phyloP scores from a whole-genome alignment of 2,888 invertebrate species.

The Tineola bisselliella region DNA sequence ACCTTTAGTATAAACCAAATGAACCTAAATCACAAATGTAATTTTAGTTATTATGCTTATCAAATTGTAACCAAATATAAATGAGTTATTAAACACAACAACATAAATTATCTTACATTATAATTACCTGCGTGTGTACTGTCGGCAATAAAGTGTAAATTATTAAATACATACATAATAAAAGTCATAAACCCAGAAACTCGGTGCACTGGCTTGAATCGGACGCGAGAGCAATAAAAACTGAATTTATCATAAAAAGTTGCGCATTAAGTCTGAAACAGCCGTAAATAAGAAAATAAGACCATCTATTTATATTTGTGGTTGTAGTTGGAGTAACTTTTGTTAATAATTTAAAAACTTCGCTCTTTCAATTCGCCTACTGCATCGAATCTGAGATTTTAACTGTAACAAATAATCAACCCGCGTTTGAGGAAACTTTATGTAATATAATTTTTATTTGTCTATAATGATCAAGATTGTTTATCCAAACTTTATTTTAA shows the following conservation, averaged over 20 bases:
- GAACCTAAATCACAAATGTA: no score
- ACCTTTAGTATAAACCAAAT: no score
- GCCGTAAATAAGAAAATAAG: constrained; percentile 60
- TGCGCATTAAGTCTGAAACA: constrained; percentile 55
- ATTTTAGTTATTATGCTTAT: not conserved
- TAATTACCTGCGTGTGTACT: constrained; percentile 1
- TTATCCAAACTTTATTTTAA: constrained; percentile 16
- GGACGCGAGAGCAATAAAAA: constrained; percentile 42
- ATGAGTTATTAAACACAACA: constrained; percentile 7
- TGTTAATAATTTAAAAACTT: constrained; percentile 27
- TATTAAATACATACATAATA: constrained; percentile 10
- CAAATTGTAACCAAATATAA: not conserved
- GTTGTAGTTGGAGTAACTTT: constrained; percentile 20
- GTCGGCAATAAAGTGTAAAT: constrained; percentile 10
- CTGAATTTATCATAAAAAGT: constrained; percentile 59
- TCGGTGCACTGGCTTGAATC: constrained; percentile 29
- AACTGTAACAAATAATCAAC: no score
- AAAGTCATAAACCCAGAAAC: constrained; percentile 43
- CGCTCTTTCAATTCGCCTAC: not conserved
- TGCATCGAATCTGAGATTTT: no score
- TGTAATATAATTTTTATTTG: no score
- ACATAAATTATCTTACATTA: not conserved
- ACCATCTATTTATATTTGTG: constrained; percentile 56
- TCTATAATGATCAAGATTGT: constrained; percentile 28
- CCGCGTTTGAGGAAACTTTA: no score